phyloP scores from a whole-genome alignment of 2,888 invertebrate genomes.

The Lasioglossum marginatum region DNA sequence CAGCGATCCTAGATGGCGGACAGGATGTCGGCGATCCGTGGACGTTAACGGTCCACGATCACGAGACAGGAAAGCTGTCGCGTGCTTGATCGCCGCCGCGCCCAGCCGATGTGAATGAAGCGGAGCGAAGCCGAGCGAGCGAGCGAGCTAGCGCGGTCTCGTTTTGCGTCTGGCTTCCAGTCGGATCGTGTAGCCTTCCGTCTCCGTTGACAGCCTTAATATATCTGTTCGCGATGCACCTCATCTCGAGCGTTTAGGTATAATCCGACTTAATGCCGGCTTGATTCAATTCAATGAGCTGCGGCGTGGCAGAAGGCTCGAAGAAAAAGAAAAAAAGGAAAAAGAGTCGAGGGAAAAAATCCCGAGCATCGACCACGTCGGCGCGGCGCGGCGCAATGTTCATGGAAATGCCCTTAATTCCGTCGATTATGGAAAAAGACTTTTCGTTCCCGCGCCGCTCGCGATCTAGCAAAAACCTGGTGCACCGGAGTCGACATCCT shows the following conservation, averaged over 20 bases:
- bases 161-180: constrained; percentile 61
- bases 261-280: constrained; percentile 56
- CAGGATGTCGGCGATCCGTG: constrained; percentile 66
- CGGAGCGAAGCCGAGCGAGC: constrained; percentile 36
- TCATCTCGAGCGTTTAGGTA: constrained; percentile 53
- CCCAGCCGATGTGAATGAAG: constrained; percentile 65
- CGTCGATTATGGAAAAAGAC: constrained; percentile 22
- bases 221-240: constrained; percentile 53
- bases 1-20: constrained; percentile 47
- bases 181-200: constrained; percentile 57
- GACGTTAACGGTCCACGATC: constrained; percentile 69
- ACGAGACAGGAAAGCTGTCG: constrained; percentile 64
- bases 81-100: constrained; percentile 58
- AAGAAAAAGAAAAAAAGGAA: constrained; percentile 4
- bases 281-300: constrained; percentile 61
- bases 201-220: constrained; percentile 54
- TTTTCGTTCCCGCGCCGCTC: constrained; percentile 11
- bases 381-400: constrained; percentile 11
- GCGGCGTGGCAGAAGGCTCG: constrained; percentile 19
- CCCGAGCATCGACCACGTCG: neutral
- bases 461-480: constrained; percentile 8
- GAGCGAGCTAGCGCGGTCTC: constrained; percentile 48
- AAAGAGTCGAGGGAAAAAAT: neutral
- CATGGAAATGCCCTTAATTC: constrained; percentile 50
- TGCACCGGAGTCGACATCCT: neutral